Evolutionary conservation across 2,888 invertebrate genomes (phyloP).

Genomic region (Pollenia griseotomentosa): DNA sequence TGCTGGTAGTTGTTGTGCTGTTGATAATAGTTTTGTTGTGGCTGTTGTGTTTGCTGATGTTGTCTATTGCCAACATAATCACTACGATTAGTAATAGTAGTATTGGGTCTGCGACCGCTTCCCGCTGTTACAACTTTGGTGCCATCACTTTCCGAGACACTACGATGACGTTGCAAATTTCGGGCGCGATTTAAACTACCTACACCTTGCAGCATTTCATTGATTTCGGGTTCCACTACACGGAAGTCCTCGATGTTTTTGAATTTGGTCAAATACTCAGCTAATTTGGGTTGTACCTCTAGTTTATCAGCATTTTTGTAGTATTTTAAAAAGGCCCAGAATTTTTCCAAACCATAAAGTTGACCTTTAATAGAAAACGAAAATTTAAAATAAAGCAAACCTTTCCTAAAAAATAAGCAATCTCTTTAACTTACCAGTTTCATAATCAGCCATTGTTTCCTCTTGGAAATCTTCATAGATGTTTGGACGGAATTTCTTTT

Average conservation of each 20-base stretch:
- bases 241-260: constrained; percentile 96
- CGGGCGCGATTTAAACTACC: constrained; percentile 85
- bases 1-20: constrained; percentile 75
- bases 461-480: constrained; percentile 98
- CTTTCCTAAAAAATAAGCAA: not conserved
- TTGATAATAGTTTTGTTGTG: constrained; percentile 78
- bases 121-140: constrained; percentile 80
- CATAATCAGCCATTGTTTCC: constrained; percentile 95
- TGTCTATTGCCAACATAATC: constrained; percentile 83
- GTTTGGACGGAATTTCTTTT: constrained; percentile 97
- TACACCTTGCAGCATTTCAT: constrained; percentile 86
- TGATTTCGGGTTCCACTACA: constrained; percentile 88
- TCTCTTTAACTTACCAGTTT: constrained; percentile 87
- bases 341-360: constrained; percentile 98
- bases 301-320: constrained; percentile 92
- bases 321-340: constrained; percentile 99
- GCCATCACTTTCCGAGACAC: constrained; percentile 88
- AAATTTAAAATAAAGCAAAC: not conserved
- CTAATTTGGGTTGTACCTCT: constrained; percentile 90
- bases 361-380: constrained; percentile 87
- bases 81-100: constrained; percentile 83
- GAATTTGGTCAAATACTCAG: constrained; percentile 90
- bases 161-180: constrained; percentile 87
- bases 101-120: constrained; percentile 80
- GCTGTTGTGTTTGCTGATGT: constrained; percentile 78